A percentile compares a stretch with the other conserved stretches of the same genome.
phyloP scores from a whole-genome alignment of 2,113 vertebrate species.

The Psilopogon haemacephalus region DNA sequence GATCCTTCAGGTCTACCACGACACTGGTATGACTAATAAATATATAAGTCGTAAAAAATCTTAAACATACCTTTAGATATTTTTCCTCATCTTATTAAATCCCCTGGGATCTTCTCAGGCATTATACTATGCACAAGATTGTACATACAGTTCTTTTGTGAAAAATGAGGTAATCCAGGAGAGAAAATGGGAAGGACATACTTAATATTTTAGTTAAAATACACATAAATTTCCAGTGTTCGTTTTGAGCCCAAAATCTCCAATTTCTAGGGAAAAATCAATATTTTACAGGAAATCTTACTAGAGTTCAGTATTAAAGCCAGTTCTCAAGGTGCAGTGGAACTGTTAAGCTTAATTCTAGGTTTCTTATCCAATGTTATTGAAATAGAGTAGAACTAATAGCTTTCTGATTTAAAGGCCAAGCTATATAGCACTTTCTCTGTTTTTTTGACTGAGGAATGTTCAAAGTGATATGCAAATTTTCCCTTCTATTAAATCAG shows the following conservation, averaged over 20 bases:
- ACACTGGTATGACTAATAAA: background rate
- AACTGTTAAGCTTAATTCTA: background rate
- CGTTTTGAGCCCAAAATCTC: background rate
- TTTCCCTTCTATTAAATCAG: background rate
- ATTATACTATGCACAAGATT: accelerated
- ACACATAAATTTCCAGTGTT: background rate
- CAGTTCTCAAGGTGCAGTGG: background rate
- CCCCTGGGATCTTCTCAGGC: background rate
- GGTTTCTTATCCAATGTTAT: background rate
- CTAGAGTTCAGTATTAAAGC: background rate
- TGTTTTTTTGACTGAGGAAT: background rate
- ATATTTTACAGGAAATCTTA: background rate
- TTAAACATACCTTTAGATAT: background rate
- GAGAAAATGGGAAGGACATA: background rate
- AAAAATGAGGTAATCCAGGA: background rate
- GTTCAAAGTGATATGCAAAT: background rate
- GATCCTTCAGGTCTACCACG: no score
- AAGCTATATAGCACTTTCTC: background rate
- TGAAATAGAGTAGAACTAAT: background rate
- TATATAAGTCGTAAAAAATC: background rate
- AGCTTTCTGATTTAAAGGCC: background rate
- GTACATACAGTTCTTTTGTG: background rate
- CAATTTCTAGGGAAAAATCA: background rate
- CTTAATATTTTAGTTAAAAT: background rate
- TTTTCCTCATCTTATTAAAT: background rate